A percentile compares a stretch with the other conserved stretches of the same genome.
phyloP scores from a whole-genome alignment of 2,797 vertebrate genomes.

The Pantherophis vulpinus region DNA sequence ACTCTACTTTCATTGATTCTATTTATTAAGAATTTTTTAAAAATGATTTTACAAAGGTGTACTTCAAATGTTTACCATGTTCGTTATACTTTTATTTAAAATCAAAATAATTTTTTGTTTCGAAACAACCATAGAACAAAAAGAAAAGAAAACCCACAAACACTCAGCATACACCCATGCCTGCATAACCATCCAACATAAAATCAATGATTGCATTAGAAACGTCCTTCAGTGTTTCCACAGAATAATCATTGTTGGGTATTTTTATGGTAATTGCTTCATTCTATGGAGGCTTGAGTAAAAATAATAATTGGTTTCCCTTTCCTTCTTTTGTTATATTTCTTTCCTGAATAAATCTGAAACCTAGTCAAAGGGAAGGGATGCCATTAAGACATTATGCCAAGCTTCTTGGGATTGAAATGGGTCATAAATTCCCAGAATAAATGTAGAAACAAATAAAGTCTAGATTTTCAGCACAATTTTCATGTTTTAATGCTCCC shows the following conservation, averaged over 20 bases:
- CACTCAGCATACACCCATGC: neutral
- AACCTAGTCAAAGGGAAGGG: constrained; percentile 47
- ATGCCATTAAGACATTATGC: constrained; percentile 51
- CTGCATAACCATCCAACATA: constrained; percentile 66
- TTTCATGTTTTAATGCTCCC: neutral
- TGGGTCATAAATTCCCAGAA: neutral
- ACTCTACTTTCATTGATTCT: neutral
- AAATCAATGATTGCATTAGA: constrained; percentile 89
- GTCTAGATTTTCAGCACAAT: neutral
- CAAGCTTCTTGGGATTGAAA: neutral
- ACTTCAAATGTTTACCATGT: neutral
- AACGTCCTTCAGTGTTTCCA: constrained; percentile 87
- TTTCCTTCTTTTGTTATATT: constrained; percentile 20
- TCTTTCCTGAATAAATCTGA: constrained; percentile 40
- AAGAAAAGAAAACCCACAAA: neutral
- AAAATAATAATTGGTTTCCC: constrained; percentile 29
- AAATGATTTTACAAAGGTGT: neutral
- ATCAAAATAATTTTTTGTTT: neutral
- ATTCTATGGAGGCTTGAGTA: constrained; percentile 51
- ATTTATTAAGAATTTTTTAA: neutral
- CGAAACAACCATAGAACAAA: neutral
- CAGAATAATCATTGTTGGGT: constrained; percentile 86
- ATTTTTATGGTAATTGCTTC: constrained; percentile 79
- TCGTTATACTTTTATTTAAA: neutral
- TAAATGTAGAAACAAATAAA: neutral